phyloP scores from a whole-genome alignment of 1,140 invertebrate species.

The Cylas formicarius region DNA sequence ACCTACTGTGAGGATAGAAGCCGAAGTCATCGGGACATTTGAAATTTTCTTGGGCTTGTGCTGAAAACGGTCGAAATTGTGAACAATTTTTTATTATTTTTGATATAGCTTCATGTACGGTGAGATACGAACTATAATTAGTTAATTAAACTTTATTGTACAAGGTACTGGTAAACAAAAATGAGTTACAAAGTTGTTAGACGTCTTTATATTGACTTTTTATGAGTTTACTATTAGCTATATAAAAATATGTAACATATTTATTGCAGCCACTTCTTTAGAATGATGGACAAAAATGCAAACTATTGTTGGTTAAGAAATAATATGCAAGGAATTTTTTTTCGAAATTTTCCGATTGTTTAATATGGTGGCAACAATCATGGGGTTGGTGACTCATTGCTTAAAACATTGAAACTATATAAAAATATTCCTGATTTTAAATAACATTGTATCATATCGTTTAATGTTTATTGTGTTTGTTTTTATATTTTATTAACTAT shows the following conservation, averaged over 20 bases:
- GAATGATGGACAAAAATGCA: too few relatives aligned
- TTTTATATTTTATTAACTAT: too few relatives aligned
- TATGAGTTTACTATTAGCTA: neutral
- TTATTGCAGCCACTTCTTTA: too few relatives aligned
- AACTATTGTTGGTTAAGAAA: too few relatives aligned
- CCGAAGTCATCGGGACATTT: conserved; percentile 93
- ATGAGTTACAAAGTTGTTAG: conserved; percentile 2
- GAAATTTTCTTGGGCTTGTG: conserved; percentile 69
- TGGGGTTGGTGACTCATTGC: too few relatives aligned
- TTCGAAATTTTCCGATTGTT: too few relatives aligned
- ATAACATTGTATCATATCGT: too few relatives aligned
- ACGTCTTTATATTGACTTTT: neutral
- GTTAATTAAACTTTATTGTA: conserved; percentile 2
- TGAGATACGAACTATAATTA: neutral
- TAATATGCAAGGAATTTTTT: too few relatives aligned
- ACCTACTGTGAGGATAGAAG: conserved; percentile 82
- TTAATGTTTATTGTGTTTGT: too few relatives aligned
- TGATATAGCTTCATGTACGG: neutral
- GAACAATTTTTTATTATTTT: conserved; percentile 1
- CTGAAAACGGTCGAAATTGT: conserved; percentile 44
- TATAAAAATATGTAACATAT: neutral
- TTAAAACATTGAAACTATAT: too few relatives aligned
- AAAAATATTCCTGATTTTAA: too few relatives aligned
- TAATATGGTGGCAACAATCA: too few relatives aligned
- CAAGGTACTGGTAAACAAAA: neutral